These are phyloP conservation scores for Eleutherodactylus coqui DNA, from an alignment of 2,797 vertebrate species.

Conservation along the genomic window DNA sequence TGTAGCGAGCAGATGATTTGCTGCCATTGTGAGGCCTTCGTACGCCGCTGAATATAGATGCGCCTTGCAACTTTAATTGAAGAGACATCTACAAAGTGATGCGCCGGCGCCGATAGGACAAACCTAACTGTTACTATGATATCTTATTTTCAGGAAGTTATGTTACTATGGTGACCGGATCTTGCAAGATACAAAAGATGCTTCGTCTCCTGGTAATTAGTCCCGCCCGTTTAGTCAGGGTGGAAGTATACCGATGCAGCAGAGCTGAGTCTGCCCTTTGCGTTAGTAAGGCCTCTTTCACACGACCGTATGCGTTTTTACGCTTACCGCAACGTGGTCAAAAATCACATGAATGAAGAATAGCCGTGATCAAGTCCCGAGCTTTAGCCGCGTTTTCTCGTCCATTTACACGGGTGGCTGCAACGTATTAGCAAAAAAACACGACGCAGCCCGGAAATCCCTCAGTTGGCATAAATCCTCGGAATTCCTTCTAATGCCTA, in stretches of 20 bases:
- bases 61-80: not conserved
- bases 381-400: too few species aligned
- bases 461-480: too few species aligned
- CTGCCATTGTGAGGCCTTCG: not conserved
- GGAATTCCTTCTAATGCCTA: too few species aligned
- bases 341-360: too few species aligned
- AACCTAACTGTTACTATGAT: conserved; percentile 16
- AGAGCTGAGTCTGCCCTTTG: not conserved
- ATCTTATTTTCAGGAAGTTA: conserved; percentile 41
- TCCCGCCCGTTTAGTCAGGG: not conserved
- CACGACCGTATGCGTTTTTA: too few species aligned
- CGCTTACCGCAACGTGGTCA: too few species aligned
- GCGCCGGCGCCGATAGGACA: not conserved
- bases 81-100: conserved; percentile 23
- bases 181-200: not conserved
- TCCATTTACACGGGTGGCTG: too few species aligned
- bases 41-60: not conserved
- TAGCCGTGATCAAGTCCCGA: too few species aligned
- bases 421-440: too few species aligned
- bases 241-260: not conserved
- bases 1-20: not conserved
- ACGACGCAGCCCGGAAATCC: too few species aligned
- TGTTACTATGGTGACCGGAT: conserved; percentile 40
- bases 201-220: not conserved
- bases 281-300: too few species aligned